These are phyloP conservation scores for Danio choprae DNA, from an alignment of 2,797 vertebrate species.

Conservation along the genomic window DNA sequence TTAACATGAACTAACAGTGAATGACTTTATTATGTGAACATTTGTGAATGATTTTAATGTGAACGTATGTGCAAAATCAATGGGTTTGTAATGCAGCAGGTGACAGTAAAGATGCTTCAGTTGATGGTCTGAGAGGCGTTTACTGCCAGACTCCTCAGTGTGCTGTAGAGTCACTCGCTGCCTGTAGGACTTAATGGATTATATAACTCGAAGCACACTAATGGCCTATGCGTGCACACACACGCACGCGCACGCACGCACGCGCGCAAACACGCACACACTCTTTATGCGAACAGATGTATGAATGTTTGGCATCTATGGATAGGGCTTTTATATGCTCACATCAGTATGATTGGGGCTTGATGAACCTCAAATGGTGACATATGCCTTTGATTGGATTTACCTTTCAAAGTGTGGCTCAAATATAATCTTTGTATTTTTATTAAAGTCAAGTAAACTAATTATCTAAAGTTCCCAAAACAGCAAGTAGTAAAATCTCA, in stretches of 20 bases:
- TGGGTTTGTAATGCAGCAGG: background rate
- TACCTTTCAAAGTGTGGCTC: background rate
- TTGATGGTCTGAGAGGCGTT: slow-evolving; percentile 3
- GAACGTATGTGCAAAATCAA: too few relatives aligned
- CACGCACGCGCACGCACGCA: too few relatives aligned
- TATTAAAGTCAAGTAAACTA: background rate
- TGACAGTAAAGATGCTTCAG: background rate
- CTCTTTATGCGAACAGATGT: background rate
- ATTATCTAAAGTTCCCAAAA: background rate
- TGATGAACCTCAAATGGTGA: too few relatives aligned
- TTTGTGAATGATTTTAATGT: too few relatives aligned
- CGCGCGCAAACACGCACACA: too few relatives aligned
- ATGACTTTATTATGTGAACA: too few relatives aligned
- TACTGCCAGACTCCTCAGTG: background rate
- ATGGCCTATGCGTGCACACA: too few relatives aligned
- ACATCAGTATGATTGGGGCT: background rate
- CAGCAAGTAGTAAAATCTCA: background rate
- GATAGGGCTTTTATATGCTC: background rate
- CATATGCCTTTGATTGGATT: too few relatives aligned
- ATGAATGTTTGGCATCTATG: background rate
- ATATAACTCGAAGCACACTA: background rate
- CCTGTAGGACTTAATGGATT: slow-evolving; percentile 6
- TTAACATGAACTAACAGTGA: too few relatives aligned
- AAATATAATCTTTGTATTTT: background rate
- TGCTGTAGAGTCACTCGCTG: slow-evolving; percentile 8